These are phyloP conservation scores for Heliconius hewitsoni DNA, from an alignment of 1,140 invertebrate species.

Conservation along the genomic window DNA sequence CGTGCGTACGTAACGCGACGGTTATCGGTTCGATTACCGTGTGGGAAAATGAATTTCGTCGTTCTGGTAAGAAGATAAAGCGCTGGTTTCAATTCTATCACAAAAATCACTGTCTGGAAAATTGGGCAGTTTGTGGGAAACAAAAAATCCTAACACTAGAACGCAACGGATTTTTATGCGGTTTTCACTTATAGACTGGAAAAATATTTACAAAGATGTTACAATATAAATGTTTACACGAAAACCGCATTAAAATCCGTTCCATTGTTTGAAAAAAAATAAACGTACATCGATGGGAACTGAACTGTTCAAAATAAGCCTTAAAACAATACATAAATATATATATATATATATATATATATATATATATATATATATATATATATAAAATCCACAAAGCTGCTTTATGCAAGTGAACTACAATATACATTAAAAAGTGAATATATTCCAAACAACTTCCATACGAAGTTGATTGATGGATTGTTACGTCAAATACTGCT, in stretches of 20 bases:
- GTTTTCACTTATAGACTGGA: too few relatives aligned
- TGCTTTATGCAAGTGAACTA: conserved; percentile 2
- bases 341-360: not conserved
- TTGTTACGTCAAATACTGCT: conserved; percentile 25
- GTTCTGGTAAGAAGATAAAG: too few relatives aligned
- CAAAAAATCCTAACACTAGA: too few relatives aligned
- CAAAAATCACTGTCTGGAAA: too few relatives aligned
- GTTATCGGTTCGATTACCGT: too few relatives aligned
- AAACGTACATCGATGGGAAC: not conserved
- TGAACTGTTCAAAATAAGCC: not conserved
- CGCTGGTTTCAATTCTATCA: too few relatives aligned
- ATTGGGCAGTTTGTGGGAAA: too few relatives aligned
- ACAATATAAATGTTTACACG: too few relatives aligned
- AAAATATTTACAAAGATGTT: too few relatives aligned
- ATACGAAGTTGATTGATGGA: conserved; percentile 30
- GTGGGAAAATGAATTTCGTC: too few relatives aligned
- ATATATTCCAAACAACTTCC: conserved; percentile 22
- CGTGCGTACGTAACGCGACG: too few relatives aligned
- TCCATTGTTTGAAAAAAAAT: not conserved
- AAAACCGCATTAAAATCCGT: not conserved
- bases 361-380: not conserved
- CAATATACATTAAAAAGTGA: conserved; percentile 28
- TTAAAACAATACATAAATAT: not conserved
- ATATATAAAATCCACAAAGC: not conserved
- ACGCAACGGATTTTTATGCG: too few relatives aligned